Percentiles rank a stretch among this genome's conserved stretches.
phyloP scores from a whole-genome alignment of 2,797 vertebrate species.

The Manis javanica region DNA sequence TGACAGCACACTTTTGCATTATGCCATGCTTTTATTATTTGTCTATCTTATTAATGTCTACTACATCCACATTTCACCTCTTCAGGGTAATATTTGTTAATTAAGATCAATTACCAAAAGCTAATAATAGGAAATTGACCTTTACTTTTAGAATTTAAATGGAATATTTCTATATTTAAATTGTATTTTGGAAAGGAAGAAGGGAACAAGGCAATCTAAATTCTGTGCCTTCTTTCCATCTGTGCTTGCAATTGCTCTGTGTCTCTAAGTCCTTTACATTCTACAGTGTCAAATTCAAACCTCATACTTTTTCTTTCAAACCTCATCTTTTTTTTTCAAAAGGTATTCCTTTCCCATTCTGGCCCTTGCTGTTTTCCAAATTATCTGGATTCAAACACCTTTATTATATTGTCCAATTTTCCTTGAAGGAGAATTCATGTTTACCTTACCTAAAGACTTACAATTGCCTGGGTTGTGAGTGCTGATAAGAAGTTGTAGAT shows the following conservation, averaged over 20 bases:
- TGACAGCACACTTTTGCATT: background rate
- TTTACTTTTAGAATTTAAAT: background rate
- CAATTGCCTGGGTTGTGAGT: background rate
- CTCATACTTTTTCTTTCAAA: background rate
- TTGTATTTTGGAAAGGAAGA: slow-evolving; percentile 1
- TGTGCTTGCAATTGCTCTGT: background rate
- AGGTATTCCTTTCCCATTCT: background rate
- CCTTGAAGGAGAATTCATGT: background rate
- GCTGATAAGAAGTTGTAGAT: background rate
- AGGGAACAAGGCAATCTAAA: background rate
- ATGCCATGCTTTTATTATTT: background rate
- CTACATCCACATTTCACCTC: background rate
- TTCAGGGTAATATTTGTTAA: background rate
- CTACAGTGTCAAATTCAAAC: background rate
- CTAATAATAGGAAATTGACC: background rate
- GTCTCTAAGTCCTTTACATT: background rate
- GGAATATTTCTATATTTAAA: background rate
- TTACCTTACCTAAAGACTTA: background rate
- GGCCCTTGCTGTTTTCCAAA: background rate
- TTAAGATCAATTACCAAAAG: slow-evolving; percentile 2
- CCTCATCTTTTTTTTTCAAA: background rate
- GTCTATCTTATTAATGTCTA: background rate
- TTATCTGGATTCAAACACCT: background rate
- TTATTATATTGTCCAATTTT: background rate
- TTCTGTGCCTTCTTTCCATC: background rate